phyloP scores from a whole-genome alignment of 2,888 invertebrate genomes.

The Diachrysia chrysitis region DNA sequence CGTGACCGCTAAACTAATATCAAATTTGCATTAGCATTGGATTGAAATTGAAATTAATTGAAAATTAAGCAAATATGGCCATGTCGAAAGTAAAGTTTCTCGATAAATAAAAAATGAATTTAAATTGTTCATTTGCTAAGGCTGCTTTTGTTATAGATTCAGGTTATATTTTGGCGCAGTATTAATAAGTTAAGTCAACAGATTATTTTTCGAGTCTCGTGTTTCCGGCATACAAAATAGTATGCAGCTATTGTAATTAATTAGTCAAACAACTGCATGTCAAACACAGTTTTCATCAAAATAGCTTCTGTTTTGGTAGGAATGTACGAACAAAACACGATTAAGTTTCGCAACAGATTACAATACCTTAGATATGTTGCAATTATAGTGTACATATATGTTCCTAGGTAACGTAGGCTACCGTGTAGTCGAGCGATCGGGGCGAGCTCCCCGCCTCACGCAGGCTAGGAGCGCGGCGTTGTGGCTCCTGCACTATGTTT shows the following conservation, averaged over 20 bases:
- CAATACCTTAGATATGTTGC: conserved; percentile 1
- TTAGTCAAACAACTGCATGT: not conserved
- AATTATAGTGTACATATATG: not conserved
- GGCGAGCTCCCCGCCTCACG: conserved; percentile 11
- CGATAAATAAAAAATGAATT: no score
- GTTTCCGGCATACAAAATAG: no score
- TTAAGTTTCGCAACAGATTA: not conserved
- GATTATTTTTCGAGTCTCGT: no score
- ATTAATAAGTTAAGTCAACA: not conserved
- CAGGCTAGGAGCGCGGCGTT: conserved; percentile 21
- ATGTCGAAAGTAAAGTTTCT: not conserved
- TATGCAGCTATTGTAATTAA: not conserved
- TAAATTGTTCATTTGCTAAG: no score
- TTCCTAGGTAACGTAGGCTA: not conserved
- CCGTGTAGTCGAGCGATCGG: conserved; percentile 13
- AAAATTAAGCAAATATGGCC: not conserved
- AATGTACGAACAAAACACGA: not conserved
- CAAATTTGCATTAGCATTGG: no score
- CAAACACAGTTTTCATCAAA: not conserved
- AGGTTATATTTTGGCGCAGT: not conserved
- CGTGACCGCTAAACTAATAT: no score
- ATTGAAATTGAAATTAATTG: no score
- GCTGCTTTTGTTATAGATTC: not conserved
- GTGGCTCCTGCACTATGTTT: conserved; percentile 31
- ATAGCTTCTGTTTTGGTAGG: not conserved